These are phyloP conservation scores for Megalops atlanticus DNA, from an alignment of 2,113 vertebrate genomes.

Conservation along the genomic window DNA sequence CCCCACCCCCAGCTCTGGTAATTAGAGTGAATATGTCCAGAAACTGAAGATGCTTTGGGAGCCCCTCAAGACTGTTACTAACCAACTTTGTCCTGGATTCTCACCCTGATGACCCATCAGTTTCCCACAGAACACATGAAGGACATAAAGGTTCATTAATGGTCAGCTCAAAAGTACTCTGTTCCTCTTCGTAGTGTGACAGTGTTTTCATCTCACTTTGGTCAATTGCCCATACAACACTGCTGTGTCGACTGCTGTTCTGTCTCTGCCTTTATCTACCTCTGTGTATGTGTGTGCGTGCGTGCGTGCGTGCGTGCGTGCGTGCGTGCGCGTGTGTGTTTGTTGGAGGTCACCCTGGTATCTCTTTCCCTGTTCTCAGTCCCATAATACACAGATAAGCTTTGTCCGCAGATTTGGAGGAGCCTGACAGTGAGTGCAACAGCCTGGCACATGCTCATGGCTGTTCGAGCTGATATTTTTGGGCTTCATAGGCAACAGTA, in stretches of 20 bases:
- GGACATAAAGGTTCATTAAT: neutral
- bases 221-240: neutral
- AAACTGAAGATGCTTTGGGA: neutral
- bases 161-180: neutral
- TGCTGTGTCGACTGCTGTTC: neutral
- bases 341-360: neutral
- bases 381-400: neutral
- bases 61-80: neutral
- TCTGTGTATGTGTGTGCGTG: neutral
- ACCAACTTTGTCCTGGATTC: neutral
- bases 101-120: neutral
- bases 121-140: neutral
- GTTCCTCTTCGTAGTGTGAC: neutral
- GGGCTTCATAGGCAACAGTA: neutral
- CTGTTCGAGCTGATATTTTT: neutral
- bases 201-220: neutral
- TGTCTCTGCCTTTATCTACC: neutral
- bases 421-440: neutral
- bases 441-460: neutral
- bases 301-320: neutral
- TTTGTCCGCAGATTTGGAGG: neutral
- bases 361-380: neutral
- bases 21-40: neutral
- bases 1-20: neutral
- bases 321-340: neutral